Base-by-base conservation (phyloP, 1,140 invertebrate species). In the Centruroides sculpturatus region DNA sequence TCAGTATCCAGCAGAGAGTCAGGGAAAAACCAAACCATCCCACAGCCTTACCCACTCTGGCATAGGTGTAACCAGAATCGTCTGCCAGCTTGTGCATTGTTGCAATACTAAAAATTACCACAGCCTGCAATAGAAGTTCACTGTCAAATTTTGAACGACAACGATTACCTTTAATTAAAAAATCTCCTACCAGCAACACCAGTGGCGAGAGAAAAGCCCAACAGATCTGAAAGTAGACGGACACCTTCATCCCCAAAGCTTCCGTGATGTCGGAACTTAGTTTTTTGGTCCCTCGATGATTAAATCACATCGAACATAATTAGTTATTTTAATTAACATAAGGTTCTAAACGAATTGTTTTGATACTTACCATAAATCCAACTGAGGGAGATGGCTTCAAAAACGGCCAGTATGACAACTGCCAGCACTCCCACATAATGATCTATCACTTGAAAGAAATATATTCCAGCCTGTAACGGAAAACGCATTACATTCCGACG, bases 361-460 rank as follows among this genome's bases (percentile, higher is more conserved):
- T 23, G 12, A 59, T 3, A 59, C 68, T 68, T 67, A 76, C 75
- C 75, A 72, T 94, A 95, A 69, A 91, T 84, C 91, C 91, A 94
- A 0, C 87, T 83, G 48, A 94, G 83, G 4, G 85, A 89, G 41
- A 92, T 85, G 12, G 91, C 82, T 80, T 95, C 90, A 71, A 93
- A 91, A 71, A 94, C 90, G 47, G 89, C 89, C 48, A 94, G 77
- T 67, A 91, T 90, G 80, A 92, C 92, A 48, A 93, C 85, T 8
- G 88, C 90, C 62, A 92, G 82, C 0, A 88, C 90, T 13, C 90
- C 89, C 6, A 89, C 85, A 72, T 92, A 95, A 72, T 91, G 89
- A 71, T 95, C 91, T 70, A 94, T 86, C 47, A 94, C 74, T 80
- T 92, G 87, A 72, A 95, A 94, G 69, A 89, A 87, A 69, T 89